A percentile compares a stretch with the other conserved stretches of the same genome.
Evolutionary conservation across 2,797 vertebrate species (phyloP).

Genomic region (Sebastes kiyomatsui): DNA sequence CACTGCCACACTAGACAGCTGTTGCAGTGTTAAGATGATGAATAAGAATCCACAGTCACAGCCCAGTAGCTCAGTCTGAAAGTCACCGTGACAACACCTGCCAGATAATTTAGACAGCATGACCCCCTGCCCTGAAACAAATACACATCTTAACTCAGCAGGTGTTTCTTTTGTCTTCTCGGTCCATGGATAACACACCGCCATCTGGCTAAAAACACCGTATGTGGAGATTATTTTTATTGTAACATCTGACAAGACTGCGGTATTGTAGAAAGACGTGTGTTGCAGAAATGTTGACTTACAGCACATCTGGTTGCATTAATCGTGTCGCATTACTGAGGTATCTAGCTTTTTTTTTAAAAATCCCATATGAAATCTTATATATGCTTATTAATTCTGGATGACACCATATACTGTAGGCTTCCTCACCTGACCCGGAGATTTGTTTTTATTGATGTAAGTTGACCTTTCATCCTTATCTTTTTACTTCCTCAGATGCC

Average conservation of each 20-base stretch:
- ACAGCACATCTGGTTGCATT: background rate
- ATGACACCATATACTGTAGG: background rate
- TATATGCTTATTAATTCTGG: background rate
- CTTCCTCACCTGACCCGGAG: background rate
- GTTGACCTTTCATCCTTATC: conserved; percentile 12
- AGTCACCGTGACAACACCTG: conserved; percentile 29
- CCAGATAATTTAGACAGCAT: background rate
- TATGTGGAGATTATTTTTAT: background rate
- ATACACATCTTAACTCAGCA: conserved; percentile 20
- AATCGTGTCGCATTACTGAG: background rate
- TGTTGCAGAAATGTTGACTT: background rate
- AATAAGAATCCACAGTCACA: background rate
- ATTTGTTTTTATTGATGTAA: background rate
- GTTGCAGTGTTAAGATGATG: background rate
- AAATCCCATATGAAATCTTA: background rate
- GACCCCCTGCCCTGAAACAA: background rate
- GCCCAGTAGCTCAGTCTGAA: conserved; percentile 6
- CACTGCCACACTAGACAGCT: background rate
- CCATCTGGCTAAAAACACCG: conserved; percentile 18
- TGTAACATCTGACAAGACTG: background rate
- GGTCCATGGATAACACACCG: background rate
- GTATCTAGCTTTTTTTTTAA: background rate
- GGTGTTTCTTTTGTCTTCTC: conserved; percentile 42
- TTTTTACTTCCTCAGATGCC: background rate
- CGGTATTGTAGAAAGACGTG: background rate